These are phyloP conservation scores for Cyclophora punctaria DNA, from an alignment of 2,888 invertebrate species.

Conservation along the genomic window DNA sequence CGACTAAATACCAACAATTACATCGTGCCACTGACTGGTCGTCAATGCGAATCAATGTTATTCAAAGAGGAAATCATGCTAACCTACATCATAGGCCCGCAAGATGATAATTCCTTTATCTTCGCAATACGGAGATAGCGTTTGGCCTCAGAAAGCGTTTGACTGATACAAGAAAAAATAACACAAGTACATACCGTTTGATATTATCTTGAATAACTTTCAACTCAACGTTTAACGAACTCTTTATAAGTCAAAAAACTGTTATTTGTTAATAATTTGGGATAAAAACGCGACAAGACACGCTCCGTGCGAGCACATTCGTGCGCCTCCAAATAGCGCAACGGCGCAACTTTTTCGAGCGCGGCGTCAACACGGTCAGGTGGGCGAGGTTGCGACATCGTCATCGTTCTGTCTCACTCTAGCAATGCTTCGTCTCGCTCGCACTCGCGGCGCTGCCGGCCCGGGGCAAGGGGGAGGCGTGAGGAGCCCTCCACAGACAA, in stretches of 20 bases:
- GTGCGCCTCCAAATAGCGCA: slow-evolving; percentile 74
- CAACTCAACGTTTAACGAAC: slow-evolving; percentile 34
- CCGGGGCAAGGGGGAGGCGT: slow-evolving; percentile 43
- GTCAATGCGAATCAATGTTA: slow-evolving; percentile 43
- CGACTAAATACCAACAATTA: slow-evolving; percentile 74
- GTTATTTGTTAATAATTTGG: slow-evolving; percentile 46
- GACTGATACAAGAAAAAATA: slow-evolving; percentile 25
- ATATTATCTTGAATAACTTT: slow-evolving; percentile 25
- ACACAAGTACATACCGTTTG: slow-evolving; percentile 45
- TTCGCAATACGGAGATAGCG: slow-evolving; percentile 37
- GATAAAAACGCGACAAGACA: slow-evolving; percentile 63
- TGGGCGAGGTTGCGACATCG: slow-evolving; percentile 75
- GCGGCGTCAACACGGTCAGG: slow-evolving; percentile 75
- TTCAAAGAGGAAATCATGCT: slow-evolving; percentile 30
- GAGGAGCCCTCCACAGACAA: slow-evolving; percentile 60
- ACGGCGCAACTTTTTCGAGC: slow-evolving; percentile 75
- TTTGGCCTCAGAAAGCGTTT: slow-evolving; percentile 27
- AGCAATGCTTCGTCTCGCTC: slow-evolving; percentile 42
- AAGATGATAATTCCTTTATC: slow-evolving; percentile 43
- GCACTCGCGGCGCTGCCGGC: slow-evolving; percentile 36
- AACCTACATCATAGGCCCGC: slow-evolving; percentile 25
- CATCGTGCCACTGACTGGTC: slow-evolving; percentile 44
- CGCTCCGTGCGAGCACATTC: slow-evolving; percentile 62
- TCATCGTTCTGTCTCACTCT: slow-evolving; percentile 53
- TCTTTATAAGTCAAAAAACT: slow-evolving; percentile 42